Base-by-base conservation (phyloP, 2,888 invertebrate species). In the Cristatella mucedo region DNA sequence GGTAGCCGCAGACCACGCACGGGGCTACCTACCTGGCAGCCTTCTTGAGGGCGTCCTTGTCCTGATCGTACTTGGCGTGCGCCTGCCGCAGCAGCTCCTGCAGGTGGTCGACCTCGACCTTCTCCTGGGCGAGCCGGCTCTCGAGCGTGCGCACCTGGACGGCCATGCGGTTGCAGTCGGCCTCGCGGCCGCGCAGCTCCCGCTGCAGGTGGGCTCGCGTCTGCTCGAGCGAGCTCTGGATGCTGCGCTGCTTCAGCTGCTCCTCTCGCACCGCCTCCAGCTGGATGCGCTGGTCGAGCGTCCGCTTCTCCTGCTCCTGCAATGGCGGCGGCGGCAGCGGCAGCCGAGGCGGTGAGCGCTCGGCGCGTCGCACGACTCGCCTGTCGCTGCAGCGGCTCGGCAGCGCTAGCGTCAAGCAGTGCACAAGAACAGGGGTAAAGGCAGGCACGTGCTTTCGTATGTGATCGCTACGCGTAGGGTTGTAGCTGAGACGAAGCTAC, bases 1-100 rank as follows among this genome's bases (percentile, higher is more conserved):
- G n/a, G n/a, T n/a, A n/a, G n/a, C n/a, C n/a, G n/a, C n/a, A n/a
- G n/a, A n/a, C n/a, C n/a, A n/a, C n/a, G n/a, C n/a, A n/a, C n/a
- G n/a, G 18, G 11, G 13, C 4, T 9, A 38, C 18, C 21, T 43
- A 61, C 62, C 63, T 53, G 29, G 64, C 57, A 9, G 64, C 64
- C 45, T 61, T 61, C 48, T 64, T 64, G 31, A 64, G 47, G 2
- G 61, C 57, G 37, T 63, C 64, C 41, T 63, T 63, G 49, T 64
- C 63, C 19, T 49, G 43, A 21, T 61, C 61, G 1, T 51, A 47
- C 36, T 57, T 56, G 3, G 57, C 55, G 43, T 54, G 58, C 26
- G 61, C 56, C 2, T 50, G 50, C 22, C 46, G 45, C 5, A 61
- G 49, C n/a, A 61, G 47, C 26, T 57, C 53, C 30, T 53, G 52